Conservation (phyloP, 2,888 invertebrate species). For the Pollenia amentaria region DNA sequence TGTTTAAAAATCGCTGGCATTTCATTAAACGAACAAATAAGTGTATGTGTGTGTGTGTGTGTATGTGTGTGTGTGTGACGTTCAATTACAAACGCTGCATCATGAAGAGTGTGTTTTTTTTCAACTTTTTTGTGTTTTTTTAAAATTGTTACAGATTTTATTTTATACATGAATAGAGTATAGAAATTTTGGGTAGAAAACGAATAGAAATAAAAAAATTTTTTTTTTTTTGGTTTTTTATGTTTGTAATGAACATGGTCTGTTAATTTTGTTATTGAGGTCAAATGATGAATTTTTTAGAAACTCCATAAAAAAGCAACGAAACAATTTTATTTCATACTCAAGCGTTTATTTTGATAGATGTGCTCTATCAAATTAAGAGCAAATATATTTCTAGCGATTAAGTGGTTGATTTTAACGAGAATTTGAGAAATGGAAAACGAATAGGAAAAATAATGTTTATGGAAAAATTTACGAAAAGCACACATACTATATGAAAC, state of each 20-base stretch:
- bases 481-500: neutral
- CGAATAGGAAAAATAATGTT: neutral
- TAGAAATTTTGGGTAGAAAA: conserved; percentile 36
- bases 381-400: conserved; percentile 23
- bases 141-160: conserved; percentile 40
- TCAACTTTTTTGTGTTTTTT: neutral
- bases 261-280: conserved; percentile 70
- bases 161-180: conserved; percentile 20
- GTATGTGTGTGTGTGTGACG: neutral
- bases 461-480: neutral
- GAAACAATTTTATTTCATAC: conserved; percentile 30
- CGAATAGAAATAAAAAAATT: neutral
- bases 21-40: conserved; percentile 18
- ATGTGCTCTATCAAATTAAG: conserved; percentile 57
- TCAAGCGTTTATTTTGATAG: conserved; percentile 55
- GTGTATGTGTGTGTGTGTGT: conserved; percentile 8
- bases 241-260: conserved; percentile 58
- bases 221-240: conserved; percentile 33
- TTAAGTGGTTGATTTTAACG: conserved; percentile 18
- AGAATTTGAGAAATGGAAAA: neutral
- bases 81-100: neutral
- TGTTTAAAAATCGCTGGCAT: conserved; percentile 59
- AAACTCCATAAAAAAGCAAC: conserved; percentile 6
- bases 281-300: conserved; percentile 55
- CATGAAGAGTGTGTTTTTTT: neutral